Conservation (phyloP, 92 coral and sea anemone species). For the Zoanthus sansibaricus region DNA sequence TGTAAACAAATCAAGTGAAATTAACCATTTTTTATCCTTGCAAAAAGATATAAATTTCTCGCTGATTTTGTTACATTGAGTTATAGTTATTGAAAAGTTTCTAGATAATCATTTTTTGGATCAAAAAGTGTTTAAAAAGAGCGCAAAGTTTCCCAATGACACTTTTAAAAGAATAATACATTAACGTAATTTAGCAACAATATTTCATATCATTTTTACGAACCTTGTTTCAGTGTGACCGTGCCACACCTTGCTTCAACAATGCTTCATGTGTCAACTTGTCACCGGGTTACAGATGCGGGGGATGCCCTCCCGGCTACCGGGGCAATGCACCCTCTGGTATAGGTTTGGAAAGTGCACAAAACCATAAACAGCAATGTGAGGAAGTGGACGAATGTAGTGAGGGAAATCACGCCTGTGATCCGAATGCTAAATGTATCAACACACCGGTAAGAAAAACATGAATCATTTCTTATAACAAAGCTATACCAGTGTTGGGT, state of each 20-base stretch:
- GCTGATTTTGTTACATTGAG: too few species aligned
- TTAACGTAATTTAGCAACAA: background rate
- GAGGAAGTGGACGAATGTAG: slow-evolving; percentile 90
- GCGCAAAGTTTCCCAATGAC: too few species aligned
- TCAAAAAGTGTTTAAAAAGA: too few species aligned
- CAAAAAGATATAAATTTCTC: too few species aligned
- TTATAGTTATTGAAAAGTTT: too few species aligned
- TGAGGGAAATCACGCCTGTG: slow-evolving; percentile 81
- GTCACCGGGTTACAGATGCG: slow-evolving; percentile 95
- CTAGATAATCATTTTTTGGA: too few species aligned
- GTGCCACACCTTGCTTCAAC: slow-evolving; percentile 85
- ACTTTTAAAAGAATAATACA: too few species aligned
- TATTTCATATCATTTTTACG: background rate
- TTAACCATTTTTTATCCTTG: too few species aligned
- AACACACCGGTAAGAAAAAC: slow-evolving; percentile 84
- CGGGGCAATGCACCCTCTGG: slow-evolving; percentile 98
- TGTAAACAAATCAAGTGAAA: too few species aligned
- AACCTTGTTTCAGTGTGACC: slow-evolving; percentile 65
- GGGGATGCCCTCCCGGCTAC: slow-evolving; percentile 93
- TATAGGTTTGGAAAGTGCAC: slow-evolving; percentile 86
- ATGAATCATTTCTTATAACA: background rate
- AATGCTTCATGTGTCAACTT: slow-evolving; percentile 78
- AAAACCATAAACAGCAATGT: slow-evolving; percentile 78
- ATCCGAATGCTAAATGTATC: slow-evolving; percentile 90
- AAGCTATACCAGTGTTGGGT: too few species aligned